Percentiles rank a stretch among this genome's conserved stretches.
phyloP scores from a whole-genome alignment of 2,797 vertebrate species.

The Rhinophrynus dorsalis region DNA sequence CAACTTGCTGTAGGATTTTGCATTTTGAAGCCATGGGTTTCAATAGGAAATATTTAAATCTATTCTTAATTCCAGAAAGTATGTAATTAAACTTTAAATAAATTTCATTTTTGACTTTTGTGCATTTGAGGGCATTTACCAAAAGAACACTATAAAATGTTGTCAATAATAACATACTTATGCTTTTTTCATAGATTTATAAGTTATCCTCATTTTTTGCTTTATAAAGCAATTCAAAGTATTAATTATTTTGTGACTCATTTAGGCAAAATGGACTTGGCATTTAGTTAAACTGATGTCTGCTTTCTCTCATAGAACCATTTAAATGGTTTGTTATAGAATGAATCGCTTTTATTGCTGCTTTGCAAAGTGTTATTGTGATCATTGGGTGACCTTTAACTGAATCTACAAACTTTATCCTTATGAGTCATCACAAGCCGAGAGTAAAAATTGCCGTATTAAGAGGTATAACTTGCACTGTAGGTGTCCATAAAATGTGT shows the following conservation, averaged over 20 bases:
- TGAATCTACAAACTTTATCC: slow-evolving; percentile 39
- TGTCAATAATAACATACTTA: slow-evolving; percentile 17
- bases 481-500: too few species aligned
- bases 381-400: slow-evolving; percentile 37
- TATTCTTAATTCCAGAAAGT: slow-evolving; percentile 17
- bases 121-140: slow-evolving; percentile 30
- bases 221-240: too few species aligned
- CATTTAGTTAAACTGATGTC: slow-evolving; percentile 37
- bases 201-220: too few species aligned
- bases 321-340: slow-evolving; percentile 37
- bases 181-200: slow-evolving; percentile 22
- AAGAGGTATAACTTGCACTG: slow-evolving; percentile 16
- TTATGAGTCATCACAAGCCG: slow-evolving; percentile 4
- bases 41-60: neutral
- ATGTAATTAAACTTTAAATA: slow-evolving; percentile 31
- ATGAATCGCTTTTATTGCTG: slow-evolving; percentile 40
- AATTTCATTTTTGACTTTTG: slow-evolving; percentile 18
- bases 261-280: slow-evolving; percentile 38
- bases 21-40: neutral
- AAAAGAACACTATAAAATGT: slow-evolving; percentile 19
- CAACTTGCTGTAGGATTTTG: too few species aligned
- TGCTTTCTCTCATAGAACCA: slow-evolving; percentile 24
- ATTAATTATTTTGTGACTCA: slow-evolving; percentile 41
- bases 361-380: slow-evolving; percentile 27
- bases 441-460: slow-evolving; percentile 25